Percentiles rank a stretch among this genome's conserved stretches.
phyloP scores from a whole-genome alignment of 1,140 invertebrate species.

The Ips nitidus region DNA sequence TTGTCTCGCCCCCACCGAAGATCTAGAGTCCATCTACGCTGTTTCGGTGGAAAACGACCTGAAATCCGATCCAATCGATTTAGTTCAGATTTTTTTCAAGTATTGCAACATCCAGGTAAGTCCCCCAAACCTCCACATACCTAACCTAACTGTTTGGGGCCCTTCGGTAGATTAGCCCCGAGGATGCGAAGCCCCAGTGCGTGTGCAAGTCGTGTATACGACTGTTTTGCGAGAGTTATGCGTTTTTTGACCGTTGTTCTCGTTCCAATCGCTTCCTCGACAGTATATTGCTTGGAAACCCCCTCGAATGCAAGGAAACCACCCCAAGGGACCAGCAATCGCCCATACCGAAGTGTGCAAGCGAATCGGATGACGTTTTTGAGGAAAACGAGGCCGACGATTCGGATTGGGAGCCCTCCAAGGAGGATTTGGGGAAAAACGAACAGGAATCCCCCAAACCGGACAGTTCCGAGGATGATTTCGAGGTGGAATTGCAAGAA shows the following conservation, averaged over 20 bases:
- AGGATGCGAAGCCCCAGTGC: conserved; percentile 23
- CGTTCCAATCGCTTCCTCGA: conserved; percentile 21
- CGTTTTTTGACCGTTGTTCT: conserved; percentile 19
- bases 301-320: too few species aligned
- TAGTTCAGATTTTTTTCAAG: conserved; percentile 16
- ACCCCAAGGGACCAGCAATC: too few species aligned
- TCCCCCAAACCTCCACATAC: background rate
- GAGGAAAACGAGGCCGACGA: conserved; percentile 16
- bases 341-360: background rate
- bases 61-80: conserved; percentile 11
- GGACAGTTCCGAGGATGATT: background rate
- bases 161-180: background rate
- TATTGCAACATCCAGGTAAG: conserved; percentile 25
- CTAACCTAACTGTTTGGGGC: too few species aligned
- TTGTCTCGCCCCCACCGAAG: conserved; percentile 9
- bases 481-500: background rate
- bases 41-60: conserved; percentile 8
- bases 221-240: conserved; percentile 11
- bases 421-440: background rate
- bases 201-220: conserved; percentile 24
- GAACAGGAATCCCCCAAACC: too few species aligned
- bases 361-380: conserved; percentile 23
- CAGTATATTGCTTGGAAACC: too few species aligned
- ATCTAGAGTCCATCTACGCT: conserved; percentile 19
- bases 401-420: conserved; percentile 26